Conservation (phyloP, 2,888 invertebrate species). For the Philonicus albiceps region DNA sequence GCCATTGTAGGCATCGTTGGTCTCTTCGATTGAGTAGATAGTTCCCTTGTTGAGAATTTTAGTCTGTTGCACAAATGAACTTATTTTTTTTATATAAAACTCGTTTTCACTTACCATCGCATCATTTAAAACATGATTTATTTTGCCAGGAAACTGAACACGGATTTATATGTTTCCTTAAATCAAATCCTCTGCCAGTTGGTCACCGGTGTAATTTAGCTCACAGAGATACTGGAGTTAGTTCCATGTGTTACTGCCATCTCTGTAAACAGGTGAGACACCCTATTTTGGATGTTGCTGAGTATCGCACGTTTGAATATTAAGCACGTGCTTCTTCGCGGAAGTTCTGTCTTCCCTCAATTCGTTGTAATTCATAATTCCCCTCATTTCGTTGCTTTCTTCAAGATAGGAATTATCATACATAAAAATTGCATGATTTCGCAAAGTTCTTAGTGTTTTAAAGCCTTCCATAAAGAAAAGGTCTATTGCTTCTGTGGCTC, state of each 20-base stretch:
- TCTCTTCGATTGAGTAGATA: too few species aligned
- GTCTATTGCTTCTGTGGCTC: not conserved
- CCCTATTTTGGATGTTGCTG: not conserved
- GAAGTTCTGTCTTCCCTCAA: not conserved
- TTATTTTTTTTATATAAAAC: not conserved
- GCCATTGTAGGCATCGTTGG: too few species aligned
- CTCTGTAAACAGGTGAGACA: slow-evolving; percentile 18
- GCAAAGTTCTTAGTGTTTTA: not conserved
- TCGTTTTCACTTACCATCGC: not conserved
- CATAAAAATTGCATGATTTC: not conserved
- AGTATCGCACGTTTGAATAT: not conserved
- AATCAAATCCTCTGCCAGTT: not conserved
- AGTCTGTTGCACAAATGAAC: not conserved
- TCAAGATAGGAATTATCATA: not conserved
- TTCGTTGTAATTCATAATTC: not conserved
- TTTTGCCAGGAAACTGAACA: slow-evolving; percentile 27
- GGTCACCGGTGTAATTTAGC: slow-evolving; percentile 25
- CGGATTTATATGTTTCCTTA: slow-evolving; percentile 22
- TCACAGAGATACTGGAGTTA: not conserved
- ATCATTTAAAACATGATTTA: not conserved
- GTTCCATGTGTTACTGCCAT: not conserved
- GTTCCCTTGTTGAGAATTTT: too few species aligned
- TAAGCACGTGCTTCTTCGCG: not conserved
- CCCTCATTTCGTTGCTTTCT: not conserved
- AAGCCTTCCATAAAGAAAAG: not conserved